Evolutionary conservation across 2,797 vertebrate species (phyloP), one percentile per base, ranked within the genome.

Genomic region (Hippoglossus hippoglossus): DNA sequence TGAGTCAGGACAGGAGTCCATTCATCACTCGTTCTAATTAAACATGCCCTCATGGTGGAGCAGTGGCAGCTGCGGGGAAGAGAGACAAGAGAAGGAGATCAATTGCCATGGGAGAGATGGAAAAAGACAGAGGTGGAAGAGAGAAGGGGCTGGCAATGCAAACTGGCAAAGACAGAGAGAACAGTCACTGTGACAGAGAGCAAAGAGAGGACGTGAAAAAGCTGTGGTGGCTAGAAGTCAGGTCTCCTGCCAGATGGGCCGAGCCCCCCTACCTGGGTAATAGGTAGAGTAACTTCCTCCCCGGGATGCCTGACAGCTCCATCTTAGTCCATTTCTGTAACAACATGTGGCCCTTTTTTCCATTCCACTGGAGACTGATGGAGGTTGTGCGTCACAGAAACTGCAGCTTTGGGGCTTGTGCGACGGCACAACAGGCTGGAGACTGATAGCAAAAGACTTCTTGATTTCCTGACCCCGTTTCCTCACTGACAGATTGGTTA

Each of bases 21-120:
- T 92, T 89, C 83, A 88, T 92, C 84, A 90, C 73, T 57, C 61
- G 18, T 70, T 85, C 83, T 91, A 92, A 92, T 93, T 92, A 90
- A 92, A 88, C 88, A 87, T 79, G 79, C 71, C 82, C 81, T 84
- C 64, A 73, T 74, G 58, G 77, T 60, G 54, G 66, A 80, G 71
- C 79, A 65, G 73, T 69, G 78, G 82, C 83, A 91, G 89, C 79
- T 67, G 59, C 46, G 68, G 67, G 67, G 82, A 77, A 82, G 77
- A 53, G 57, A 89, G 82, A 85, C 78, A 84, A 71, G 85, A 82
- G 77, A 74, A 59, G 72, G 81, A 89, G 84, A 92, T 90, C 82
- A 87, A 86, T 85, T 85, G 73, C 79, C 62, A 79, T 34, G 65
- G 60, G 61, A 80, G 54, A 68, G 72, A 88, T 84, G 66, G 79